Evolutionary conservation across 1,140 invertebrate species (phyloP).

Genomic region (Archivesica marissinica): DNA sequence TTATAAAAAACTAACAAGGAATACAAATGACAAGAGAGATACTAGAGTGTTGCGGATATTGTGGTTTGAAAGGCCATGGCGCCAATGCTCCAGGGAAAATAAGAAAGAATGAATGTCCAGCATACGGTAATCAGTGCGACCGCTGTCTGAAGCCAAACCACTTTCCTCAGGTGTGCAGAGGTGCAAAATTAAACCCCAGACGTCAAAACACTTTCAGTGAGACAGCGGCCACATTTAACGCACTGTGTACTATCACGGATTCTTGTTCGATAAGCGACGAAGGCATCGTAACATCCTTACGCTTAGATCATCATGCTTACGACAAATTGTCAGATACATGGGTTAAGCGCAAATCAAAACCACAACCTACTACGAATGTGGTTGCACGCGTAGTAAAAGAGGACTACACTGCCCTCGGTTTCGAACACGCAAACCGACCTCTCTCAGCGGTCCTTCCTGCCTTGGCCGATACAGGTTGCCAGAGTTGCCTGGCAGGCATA

Average conservation of each 20-base stretch:
- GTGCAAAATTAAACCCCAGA: not conserved
- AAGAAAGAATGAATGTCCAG: not conserved
- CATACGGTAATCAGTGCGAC: not conserved
- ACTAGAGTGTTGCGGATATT: not conserved
- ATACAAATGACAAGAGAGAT: not conserved
- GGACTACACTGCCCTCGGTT: not conserved
- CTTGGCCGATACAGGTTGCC: no score
- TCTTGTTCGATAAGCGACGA: not conserved
- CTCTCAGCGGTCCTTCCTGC: constrained; percentile 11
- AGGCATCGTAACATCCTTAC: not conserved
- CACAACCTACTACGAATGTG: not conserved
- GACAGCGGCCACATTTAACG: no score
- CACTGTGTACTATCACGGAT: constrained; percentile 2
- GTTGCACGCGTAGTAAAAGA: not conserved
- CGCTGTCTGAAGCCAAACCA: not conserved
- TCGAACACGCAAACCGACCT: not conserved
- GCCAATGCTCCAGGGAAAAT: not conserved
- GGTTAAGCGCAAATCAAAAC: constrained; percentile 11
- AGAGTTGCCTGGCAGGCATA: no score
- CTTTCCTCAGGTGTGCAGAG: not conserved
- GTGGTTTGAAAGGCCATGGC: not conserved
- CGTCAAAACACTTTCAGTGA: no score
- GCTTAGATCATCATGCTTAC: not conserved
- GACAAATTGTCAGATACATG: constrained; percentile 2
- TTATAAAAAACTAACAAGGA: no score